Conservation (phyloP, 2,113 vertebrate genomes). For the Uropsilus gracilis region DNA sequence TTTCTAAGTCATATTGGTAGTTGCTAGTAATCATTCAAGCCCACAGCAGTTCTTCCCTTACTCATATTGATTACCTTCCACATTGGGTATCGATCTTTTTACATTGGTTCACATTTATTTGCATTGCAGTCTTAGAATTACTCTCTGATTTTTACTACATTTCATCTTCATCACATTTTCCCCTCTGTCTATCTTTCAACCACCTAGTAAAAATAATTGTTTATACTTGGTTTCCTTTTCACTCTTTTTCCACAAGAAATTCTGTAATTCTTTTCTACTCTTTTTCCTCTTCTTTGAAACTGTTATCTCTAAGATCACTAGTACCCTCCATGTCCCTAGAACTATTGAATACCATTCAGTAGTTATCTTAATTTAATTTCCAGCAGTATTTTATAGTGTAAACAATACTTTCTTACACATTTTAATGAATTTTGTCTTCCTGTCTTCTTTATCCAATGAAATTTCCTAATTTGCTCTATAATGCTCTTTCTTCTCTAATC, state of each 20-base stretch:
- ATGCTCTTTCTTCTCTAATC: neutral
- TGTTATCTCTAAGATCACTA: neutral
- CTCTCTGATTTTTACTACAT: neutral
- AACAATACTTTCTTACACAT: neutral
- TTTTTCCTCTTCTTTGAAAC: conserved; percentile 11
- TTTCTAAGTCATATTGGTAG: neutral
- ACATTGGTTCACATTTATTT: neutral
- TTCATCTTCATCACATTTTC: neutral
- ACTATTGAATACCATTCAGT: neutral
- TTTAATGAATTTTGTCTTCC: neutral
- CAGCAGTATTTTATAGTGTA: neutral
- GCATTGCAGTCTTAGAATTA: neutral
- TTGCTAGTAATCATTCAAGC: neutral
- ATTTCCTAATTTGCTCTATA: neutral
- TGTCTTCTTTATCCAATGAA: neutral
- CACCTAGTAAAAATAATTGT: neutral
- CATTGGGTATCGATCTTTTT: neutral
- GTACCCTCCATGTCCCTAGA: conserved; percentile 23
- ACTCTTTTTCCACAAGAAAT: neutral
- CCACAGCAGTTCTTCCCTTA: neutral
- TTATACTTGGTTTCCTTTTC: neutral
- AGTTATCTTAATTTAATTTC: conserved; percentile 1
- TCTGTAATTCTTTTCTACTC: neutral
- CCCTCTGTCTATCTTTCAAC: neutral
- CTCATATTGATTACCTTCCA: no score